Evolutionary conservation across 1,140 invertebrate species (phyloP).

Genomic region (Vanessa tameamea): DNA sequence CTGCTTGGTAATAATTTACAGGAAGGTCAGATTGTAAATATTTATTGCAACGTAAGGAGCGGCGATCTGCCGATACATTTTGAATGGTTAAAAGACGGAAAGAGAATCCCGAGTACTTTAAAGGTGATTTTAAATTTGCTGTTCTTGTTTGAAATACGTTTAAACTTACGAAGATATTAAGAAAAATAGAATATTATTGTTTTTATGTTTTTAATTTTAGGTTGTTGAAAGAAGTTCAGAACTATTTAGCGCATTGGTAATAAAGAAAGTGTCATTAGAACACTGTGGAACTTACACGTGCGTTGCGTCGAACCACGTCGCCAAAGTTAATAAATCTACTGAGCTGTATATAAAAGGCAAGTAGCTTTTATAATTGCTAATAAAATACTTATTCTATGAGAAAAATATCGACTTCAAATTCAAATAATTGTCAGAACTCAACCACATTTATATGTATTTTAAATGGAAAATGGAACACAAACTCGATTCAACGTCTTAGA

Average conservation of each 20-base stretch:
- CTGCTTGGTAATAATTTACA: slow-evolving; percentile 84
- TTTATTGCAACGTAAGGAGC: slow-evolving; percentile 93
- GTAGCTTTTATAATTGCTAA: not conserved
- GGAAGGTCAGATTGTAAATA: slow-evolving; percentile 93
- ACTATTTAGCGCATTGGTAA: slow-evolving; percentile 87
- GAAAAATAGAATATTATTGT: not conserved
- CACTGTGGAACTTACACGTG: slow-evolving; percentile 95
- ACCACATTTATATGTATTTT: slow-evolving; percentile 6
- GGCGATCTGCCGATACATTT: slow-evolving; percentile 95
- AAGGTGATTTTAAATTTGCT: slow-evolving; percentile 77
- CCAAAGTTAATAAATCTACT: slow-evolving; percentile 90
- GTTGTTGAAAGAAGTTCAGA: slow-evolving; percentile 83
- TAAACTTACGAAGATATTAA: not conserved
- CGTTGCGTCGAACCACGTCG: slow-evolving; percentile 91
- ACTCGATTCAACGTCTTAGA: not conserved
- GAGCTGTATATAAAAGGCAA: slow-evolving; percentile 91
- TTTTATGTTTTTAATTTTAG: slow-evolving; percentile 41
- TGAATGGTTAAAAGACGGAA: slow-evolving; percentile 93
- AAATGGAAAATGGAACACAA: slow-evolving; percentile 13
- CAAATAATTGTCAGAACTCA: too few species aligned
- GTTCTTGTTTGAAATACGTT: not conserved
- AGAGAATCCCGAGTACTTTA: slow-evolving; percentile 84
- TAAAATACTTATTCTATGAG: not conserved
- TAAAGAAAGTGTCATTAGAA: slow-evolving; percentile 87
- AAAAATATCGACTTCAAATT: too few species aligned